A percentile compares a stretch with the other conserved stretches of the same genome.
phyloP scores from a whole-genome alignment of 2,888 invertebrate species.

The Lamellibrachia satsuma region DNA sequence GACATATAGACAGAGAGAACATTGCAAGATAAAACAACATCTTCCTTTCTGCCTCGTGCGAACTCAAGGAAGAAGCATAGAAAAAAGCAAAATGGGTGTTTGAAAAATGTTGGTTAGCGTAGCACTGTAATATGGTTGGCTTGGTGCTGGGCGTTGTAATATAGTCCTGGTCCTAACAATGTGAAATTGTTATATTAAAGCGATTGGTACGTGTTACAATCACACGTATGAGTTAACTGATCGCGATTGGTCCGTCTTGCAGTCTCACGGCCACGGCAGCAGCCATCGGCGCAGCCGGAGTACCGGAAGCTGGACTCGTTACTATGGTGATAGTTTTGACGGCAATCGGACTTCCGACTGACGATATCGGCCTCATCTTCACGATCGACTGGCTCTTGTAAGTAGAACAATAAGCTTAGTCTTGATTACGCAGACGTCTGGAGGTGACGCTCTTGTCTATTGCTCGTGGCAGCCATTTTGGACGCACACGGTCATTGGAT shows the following conservation, averaged over 20 bases:
- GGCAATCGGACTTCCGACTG: slow-evolving; percentile 81
- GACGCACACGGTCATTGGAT: not conserved
- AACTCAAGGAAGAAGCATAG: too few species aligned
- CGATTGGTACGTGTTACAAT: not conserved
- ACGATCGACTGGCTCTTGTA: slow-evolving; percentile 92
- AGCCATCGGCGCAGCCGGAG: slow-evolving; percentile 87
- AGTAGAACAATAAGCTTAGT: slow-evolving; percentile 65
- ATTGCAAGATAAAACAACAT: too few species aligned
- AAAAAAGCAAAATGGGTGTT: too few species aligned
- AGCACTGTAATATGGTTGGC: too few species aligned
- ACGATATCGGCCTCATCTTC: slow-evolving; percentile 82
- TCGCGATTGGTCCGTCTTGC: slow-evolving; percentile 19
- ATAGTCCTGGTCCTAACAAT: not conserved
- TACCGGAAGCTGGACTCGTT: slow-evolving; percentile 86
- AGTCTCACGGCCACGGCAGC: slow-evolving; percentile 85
- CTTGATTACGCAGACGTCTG: not conserved
- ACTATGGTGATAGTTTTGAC: slow-evolving; percentile 82
- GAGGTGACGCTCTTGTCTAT: not conserved
- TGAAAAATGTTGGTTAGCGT: too few species aligned
- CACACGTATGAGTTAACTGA: not conserved
- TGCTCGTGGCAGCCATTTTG: not conserved
- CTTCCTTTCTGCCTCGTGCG: too few species aligned
- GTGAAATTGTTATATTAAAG: not conserved
- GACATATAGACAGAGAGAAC: too few species aligned
- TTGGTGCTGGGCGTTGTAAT: not conserved